These are phyloP conservation scores for Mirounga angustirostris DNA, from an alignment of 2,113 vertebrate genomes.

Conservation along the genomic window DNA sequence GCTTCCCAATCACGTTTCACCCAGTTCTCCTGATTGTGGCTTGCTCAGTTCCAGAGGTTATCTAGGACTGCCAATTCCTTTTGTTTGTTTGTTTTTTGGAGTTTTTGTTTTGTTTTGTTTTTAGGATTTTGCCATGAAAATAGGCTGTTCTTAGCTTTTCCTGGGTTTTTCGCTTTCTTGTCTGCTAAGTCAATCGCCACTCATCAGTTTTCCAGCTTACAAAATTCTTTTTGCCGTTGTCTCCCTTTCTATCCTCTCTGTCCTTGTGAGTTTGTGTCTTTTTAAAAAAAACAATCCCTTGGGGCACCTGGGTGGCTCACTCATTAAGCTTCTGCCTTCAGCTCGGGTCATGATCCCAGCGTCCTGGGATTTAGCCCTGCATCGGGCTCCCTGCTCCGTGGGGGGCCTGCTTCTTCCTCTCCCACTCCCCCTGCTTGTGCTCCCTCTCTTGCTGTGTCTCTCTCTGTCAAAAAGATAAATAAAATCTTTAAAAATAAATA, in stretches of 20 bases:
- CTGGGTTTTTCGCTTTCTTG: conserved; percentile 53
- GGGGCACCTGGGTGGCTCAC: too few species aligned
- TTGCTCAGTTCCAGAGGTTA: conserved; percentile 18
- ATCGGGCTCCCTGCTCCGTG: too few species aligned
- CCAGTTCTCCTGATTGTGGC: conserved; percentile 44
- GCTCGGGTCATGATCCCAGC: too few species aligned
- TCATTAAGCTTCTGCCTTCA: too few species aligned
- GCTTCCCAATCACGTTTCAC: conserved; percentile 49
- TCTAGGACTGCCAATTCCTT: conserved; percentile 38
- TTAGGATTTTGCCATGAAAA: conserved; percentile 58
- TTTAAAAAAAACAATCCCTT: not conserved
- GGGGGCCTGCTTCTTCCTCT: too few species aligned
- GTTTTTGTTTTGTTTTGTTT: not conserved
- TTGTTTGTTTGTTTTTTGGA: too few species aligned
- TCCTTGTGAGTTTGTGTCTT: not conserved
- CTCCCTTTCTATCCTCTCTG: conserved; percentile 6
- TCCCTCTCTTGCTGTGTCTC: too few species aligned
- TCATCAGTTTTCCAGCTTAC: not conserved
- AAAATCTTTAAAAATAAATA: too few species aligned
- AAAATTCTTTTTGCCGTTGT: conserved; percentile 13
- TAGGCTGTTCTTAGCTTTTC: conserved; percentile 31
- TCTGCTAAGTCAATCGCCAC: conserved; percentile 60
- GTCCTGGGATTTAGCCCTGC: too few species aligned
- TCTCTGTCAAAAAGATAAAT: too few species aligned
- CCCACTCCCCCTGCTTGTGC: too few species aligned